Conservation (phyloP, 2,888 invertebrate genomes). For the Xylota sylvarum region DNA sequence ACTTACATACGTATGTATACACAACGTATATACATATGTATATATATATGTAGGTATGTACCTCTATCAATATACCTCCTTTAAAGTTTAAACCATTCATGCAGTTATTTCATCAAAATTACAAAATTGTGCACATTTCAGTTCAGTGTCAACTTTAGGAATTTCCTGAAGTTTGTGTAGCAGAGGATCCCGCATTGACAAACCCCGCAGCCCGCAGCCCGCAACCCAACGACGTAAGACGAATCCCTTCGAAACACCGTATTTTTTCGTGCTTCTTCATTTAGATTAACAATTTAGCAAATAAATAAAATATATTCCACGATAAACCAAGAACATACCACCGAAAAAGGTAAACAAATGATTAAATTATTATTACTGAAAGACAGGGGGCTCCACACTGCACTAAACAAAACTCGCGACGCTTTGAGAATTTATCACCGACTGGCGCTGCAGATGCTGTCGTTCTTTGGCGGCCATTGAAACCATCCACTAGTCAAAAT, state of each 20-base stretch:
- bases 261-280: not conserved
- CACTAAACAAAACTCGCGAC: slow-evolving; percentile 57
- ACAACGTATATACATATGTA: too few relatives aligned
- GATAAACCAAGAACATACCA: not conserved
- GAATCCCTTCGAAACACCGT: not conserved
- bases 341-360: slow-evolving; percentile 65
- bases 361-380: slow-evolving; percentile 66
- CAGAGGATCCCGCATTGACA: not conserved
- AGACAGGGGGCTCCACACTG: slow-evolving; percentile 77
- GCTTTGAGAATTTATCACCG: slow-evolving; percentile 70
- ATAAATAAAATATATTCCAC: slow-evolving; percentile 6
- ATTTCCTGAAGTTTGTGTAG: not conserved
- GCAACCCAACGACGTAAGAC: not conserved
- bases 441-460: slow-evolving; percentile 73
- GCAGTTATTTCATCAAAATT: not conserved
- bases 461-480: slow-evolving; percentile 57
- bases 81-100: not conserved
- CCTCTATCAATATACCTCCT: too few relatives aligned
- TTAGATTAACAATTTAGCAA: slow-evolving; percentile 3
- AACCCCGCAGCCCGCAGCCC: not conserved
- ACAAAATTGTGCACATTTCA: not conserved
- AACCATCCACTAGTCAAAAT: slow-evolving; percentile 14
- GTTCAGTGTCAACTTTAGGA: not conserved
- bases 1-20: too few relatives aligned
- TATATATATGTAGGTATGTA: too few relatives aligned